These are phyloP conservation scores for Chrysolina oricalcia DNA, from an alignment of 2,888 invertebrate genomes.

Conservation along the genomic window DNA sequence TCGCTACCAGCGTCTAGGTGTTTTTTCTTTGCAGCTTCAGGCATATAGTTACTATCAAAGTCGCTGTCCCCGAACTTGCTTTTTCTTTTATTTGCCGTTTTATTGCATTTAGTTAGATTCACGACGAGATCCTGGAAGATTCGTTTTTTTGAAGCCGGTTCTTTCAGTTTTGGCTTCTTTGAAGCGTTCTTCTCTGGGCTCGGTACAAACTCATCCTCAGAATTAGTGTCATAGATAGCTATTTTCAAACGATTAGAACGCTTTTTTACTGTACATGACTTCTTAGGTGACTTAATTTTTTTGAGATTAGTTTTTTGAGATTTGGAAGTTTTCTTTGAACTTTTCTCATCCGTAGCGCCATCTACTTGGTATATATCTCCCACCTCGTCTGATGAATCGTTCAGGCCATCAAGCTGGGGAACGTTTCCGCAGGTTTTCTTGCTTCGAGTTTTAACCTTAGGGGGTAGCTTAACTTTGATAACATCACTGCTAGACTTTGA, in stretches of 20 bases:
- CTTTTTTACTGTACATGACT: conserved; percentile 40
- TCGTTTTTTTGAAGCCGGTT: conserved; percentile 65
- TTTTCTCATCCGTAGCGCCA: conserved; percentile 52
- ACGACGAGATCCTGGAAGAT: conserved; percentile 71
- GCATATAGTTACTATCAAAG: conserved; percentile 73
- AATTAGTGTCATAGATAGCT: conserved; percentile 54
- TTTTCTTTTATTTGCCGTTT: conserved; percentile 62
- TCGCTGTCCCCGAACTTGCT: conserved; percentile 66
- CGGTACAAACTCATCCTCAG: conserved; percentile 62
- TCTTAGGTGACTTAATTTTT: conserved; percentile 53
- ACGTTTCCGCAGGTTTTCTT: not conserved
- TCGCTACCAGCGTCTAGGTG: conserved; percentile 62
- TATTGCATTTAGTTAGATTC: conserved; percentile 73
- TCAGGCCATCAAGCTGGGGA: conserved; percentile 34
- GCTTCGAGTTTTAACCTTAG: not conserved
- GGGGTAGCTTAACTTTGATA: not conserved
- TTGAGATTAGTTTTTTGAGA: conserved; percentile 62
- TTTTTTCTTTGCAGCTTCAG: conserved; percentile 67
- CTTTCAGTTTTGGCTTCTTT: conserved; percentile 53
- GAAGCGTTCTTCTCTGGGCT: conserved; percentile 39
- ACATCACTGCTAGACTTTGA: conserved; percentile 11
- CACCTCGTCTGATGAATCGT: conserved; percentile 34
- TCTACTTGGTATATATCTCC: conserved; percentile 51
- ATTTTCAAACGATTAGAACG: conserved; percentile 56
- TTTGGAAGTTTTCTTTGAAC: conserved; percentile 32